phyloP scores from a whole-genome alignment of 2,888 invertebrate genomes.

The Emmelina monodactyla region DNA sequence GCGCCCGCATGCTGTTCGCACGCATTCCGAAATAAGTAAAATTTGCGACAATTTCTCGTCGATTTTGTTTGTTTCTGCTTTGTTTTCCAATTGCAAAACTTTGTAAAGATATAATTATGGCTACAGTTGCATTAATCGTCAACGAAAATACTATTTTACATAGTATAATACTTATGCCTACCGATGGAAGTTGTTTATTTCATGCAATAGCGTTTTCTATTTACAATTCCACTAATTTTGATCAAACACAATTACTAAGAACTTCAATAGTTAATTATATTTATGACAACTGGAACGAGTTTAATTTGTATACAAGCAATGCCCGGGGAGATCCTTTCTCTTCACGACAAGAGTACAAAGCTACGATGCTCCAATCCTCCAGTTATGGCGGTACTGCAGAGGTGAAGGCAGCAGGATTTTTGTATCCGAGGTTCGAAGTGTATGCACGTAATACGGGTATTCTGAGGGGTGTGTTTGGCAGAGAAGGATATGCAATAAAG shows the following conservation, averaged over 20 bases:
- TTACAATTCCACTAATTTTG: constrained; percentile 9
- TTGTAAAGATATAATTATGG: background rate
- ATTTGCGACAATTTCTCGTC: background rate
- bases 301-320: constrained; percentile 9
- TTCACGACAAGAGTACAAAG: constrained; percentile 13
- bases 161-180: constrained; percentile 2
- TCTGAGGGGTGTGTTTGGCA: constrained; percentile 9
- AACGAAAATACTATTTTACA: constrained; percentile 1
- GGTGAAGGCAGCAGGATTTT: constrained; percentile 12
- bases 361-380: constrained; percentile 10
- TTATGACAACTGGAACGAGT: constrained; percentile 9
- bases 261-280: constrained; percentile 9
- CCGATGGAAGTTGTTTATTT: constrained; percentile 7
- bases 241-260: constrained; percentile 9
- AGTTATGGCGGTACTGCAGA: constrained; percentile 13
- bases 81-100: background rate
- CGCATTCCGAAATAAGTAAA: background rate
- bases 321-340: constrained; percentile 10
- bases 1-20: background rate
- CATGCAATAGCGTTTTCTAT: constrained; percentile 9
- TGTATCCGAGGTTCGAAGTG: constrained; percentile 9
- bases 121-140: constrained; percentile 1
- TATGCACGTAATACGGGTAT: constrained; percentile 10
- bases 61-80: background rate
- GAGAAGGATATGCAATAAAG: constrained; percentile 10